Evolutionary conservation across 2,113 vertebrate genomes (phyloP).

Genomic region (Grus americana): DNA sequence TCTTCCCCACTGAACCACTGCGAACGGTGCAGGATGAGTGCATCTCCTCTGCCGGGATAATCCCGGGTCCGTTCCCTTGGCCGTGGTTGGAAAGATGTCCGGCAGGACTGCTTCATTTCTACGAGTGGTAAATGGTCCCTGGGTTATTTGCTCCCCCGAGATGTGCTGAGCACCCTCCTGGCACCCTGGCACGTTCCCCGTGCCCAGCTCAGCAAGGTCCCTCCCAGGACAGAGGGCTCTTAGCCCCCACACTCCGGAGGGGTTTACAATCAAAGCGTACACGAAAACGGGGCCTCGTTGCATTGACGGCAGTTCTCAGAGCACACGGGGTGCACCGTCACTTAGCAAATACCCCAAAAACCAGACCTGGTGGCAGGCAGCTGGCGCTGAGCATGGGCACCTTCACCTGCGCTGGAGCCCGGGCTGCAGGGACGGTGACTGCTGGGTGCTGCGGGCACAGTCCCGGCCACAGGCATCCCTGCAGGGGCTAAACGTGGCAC

Average conservation of each 20-base stretch:
- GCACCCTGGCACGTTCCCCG: background rate
- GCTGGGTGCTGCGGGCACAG: background rate
- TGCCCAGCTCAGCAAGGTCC: background rate
- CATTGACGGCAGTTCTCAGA: background rate
- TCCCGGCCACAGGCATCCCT: rapidly evolving
- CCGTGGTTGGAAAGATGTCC: rapidly evolving
- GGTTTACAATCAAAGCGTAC: background rate
- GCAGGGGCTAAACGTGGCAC: background rate
- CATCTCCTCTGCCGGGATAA: background rate
- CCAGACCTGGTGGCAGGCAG: background rate
- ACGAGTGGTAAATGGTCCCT: rapidly evolving
- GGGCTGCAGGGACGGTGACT: background rate
- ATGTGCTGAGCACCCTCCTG: background rate
- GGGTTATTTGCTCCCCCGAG: background rate
- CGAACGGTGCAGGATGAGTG: background rate
- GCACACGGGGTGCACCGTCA: rapidly evolving
- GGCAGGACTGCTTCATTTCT: background rate
- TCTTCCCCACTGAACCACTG: rapidly evolving
- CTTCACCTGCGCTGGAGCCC: background rate
- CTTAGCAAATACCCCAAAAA: background rate
- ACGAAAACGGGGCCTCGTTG: background rate
- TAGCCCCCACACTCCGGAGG: background rate
- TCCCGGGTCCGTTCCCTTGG: background rate
- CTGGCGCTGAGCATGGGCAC: background rate
- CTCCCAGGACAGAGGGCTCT: background rate